Evolutionary conservation across 2,888 invertebrate species (phyloP), one percentile per base, ranked within the genome.

Genomic region (Lingula anatina): DNA sequence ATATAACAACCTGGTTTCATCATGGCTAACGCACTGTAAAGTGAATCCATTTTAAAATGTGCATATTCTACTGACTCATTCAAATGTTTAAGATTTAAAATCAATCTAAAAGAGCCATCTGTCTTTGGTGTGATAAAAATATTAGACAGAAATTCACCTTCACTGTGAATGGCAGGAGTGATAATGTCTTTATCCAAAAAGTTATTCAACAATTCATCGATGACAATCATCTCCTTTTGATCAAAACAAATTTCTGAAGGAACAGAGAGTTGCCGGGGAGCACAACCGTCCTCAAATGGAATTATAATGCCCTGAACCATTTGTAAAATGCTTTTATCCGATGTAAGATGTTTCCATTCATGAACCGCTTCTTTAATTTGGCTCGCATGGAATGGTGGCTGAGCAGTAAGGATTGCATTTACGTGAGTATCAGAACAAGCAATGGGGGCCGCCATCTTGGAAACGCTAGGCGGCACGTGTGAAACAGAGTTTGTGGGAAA

Each of bases 1-100:
- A 60, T 52, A 43, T 35, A 56, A 49, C 55, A 55, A 18, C 40
- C 44, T 23, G 46, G 47, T 38, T 43, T 56, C 26, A 50, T 43
- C 20, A 47, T 1, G 2, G 42, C 27, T 5, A 46, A 5, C 7
- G 39, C 50, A 27, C 52, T 49, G 5, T 56, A 26, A 18, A 61
- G 46, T 5, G 49, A 49, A 3, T 54, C 55, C 59, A 61, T 61
- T 47, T 61, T 56, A 43, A 61, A 61, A 52, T 59, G 59, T 21
- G 50, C 43, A 41, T 61, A 59, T 53, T 31, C 27, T 12, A 47
- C 27, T 4, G 23, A 42, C 28, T 42, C 23, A 31, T 50, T 50
- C 7, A 47, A 39, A 12, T 53, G 26, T 28, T 54, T 55, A 1
- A 60, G 43, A 44, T 56, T 55, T 12, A 60, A 44, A 23, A 57